These are phyloP conservation scores for Parnassius orleans DNA, from an alignment of 2,888 invertebrate species.

Conservation along the genomic window DNA sequence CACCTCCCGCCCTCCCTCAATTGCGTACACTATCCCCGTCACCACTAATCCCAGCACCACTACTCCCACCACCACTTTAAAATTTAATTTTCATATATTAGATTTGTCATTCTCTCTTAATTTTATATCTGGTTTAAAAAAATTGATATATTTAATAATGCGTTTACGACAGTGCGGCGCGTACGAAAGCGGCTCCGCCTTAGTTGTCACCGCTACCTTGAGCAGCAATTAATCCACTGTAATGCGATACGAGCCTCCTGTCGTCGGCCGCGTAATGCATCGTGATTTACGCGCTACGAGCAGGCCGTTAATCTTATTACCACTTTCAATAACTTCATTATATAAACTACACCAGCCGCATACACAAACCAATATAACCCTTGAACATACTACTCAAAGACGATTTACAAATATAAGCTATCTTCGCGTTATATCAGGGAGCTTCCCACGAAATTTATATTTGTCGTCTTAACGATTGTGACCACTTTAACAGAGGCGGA, in stretches of 20 bases:
- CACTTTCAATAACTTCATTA: slow-evolving; percentile 80
- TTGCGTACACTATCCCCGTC: too few species aligned
- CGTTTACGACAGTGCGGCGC: not conserved
- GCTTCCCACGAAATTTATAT: slow-evolving; percentile 74
- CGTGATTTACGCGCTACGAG: slow-evolving; percentile 75
- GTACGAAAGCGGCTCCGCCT: slow-evolving; percentile 36
- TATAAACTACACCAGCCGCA: slow-evolving; percentile 52
- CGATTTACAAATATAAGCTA: slow-evolving; percentile 36
- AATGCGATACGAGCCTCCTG: slow-evolving; percentile 74
- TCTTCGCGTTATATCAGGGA: slow-evolving; percentile 42
- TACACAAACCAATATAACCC: slow-evolving; percentile 60
- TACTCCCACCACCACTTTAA: too few species aligned
- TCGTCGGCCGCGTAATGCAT: slow-evolving; percentile 76
- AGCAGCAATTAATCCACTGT: slow-evolving; percentile 73
- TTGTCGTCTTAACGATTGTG: slow-evolving; percentile 72
- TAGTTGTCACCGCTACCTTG: slow-evolving; percentile 53
- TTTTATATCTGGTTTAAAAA: too few species aligned
- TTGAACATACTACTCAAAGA: slow-evolving; percentile 48
- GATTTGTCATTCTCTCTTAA: too few species aligned
- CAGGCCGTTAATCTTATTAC: slow-evolving; percentile 78
- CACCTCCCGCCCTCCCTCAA: too few species aligned
- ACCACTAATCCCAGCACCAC: too few species aligned
- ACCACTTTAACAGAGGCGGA: slow-evolving; percentile 62
- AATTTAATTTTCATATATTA: too few species aligned
- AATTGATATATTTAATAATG: too few species aligned